Percentiles rank a stretch among this genome's conserved stretches.
These are phyloP conservation scores for Zeugodacus cucurbitae DNA, from an alignment of 1,140 invertebrate species.

Conservation along the genomic window DNA sequence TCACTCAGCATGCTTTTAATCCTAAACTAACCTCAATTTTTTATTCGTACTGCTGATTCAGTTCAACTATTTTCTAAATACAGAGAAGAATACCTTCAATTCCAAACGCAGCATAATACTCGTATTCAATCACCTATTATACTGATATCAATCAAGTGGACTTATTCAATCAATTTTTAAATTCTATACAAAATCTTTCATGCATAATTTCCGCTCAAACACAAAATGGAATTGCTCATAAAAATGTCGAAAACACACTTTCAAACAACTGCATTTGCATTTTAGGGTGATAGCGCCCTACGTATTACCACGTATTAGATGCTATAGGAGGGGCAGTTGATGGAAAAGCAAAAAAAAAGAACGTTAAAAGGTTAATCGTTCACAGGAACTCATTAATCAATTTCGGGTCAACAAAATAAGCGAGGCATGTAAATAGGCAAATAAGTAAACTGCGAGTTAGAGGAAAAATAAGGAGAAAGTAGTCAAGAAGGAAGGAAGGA, in stretches of 20 bases:
- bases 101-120: not conserved
- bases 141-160: not conserved
- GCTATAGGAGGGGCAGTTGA: not conserved
- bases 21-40: too few relatives aligned
- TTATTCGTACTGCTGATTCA: too few relatives aligned
- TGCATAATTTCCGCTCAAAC: not conserved
- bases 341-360: not conserved
- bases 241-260: not conserved
- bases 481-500: not conserved
- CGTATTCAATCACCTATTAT: not conserved
- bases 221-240: not conserved
- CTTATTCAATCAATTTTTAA: not conserved
- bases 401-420: conserved; percentile 34
- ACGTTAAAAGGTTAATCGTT: conserved; percentile 33
- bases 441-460: not conserved
- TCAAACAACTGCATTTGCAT: not conserved
- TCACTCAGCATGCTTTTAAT: too few relatives aligned
- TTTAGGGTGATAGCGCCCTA: not conserved
- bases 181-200: not conserved
- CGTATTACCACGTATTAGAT: not conserved
- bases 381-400: conserved; percentile 35
- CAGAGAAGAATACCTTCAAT: not conserved
- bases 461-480: not conserved
- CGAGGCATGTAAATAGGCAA: conserved; percentile 32
- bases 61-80: too few relatives aligned